Evolutionary conservation across 2,797 vertebrate species (phyloP), one percentile per base, ranked within the genome.

Genomic region (Netta rufina): DNA sequence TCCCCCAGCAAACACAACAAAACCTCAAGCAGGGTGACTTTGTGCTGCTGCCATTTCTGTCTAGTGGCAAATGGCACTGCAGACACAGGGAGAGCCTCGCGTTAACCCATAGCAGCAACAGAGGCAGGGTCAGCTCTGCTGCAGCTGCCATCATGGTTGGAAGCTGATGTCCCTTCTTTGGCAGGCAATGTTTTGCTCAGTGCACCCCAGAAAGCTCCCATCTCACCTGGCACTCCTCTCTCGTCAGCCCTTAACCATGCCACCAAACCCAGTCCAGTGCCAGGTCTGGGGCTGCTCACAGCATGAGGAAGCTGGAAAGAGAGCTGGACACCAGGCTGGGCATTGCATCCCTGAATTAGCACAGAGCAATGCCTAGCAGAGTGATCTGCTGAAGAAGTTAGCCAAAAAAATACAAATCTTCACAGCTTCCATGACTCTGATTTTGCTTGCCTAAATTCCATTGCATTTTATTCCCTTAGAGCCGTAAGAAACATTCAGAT

Each of bases 181-280:
- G n/a, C 11, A 78, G 33, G 8, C 14, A 30, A n/a, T 0, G 2
- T 6, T 72, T 74, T 51, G 16, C 38, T 58, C 57, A 18, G 51
- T 4, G 9, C 12, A 3, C 49, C 61, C 51, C 3, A 5, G 36
- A 36, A 11, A 60, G 15, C 53, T 54, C 17, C 32, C 14, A 1
- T n/a, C 64, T 30, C 43, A n/a, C 3, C 54, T 7, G 28, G 28
- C 30, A 12, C 28, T n/a, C 3, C 0, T 0, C 39, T 11, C 25
- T 15, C 43, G 24, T 17, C 49, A 38, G 19, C 62, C 74, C n/a
- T 18, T 18, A 28, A 1, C 27, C 71, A 7, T 27, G 22, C 47
- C 61, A 21, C 4, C 33, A 60, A 25, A 17, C 11, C 39, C 65
- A 53, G 77, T 11, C 51, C 5, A 5, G 25, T 27, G 51, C 51